Base-by-base conservation (phyloP, 2,113 vertebrate genomes). In the Charadrius vociferus region DNA sequence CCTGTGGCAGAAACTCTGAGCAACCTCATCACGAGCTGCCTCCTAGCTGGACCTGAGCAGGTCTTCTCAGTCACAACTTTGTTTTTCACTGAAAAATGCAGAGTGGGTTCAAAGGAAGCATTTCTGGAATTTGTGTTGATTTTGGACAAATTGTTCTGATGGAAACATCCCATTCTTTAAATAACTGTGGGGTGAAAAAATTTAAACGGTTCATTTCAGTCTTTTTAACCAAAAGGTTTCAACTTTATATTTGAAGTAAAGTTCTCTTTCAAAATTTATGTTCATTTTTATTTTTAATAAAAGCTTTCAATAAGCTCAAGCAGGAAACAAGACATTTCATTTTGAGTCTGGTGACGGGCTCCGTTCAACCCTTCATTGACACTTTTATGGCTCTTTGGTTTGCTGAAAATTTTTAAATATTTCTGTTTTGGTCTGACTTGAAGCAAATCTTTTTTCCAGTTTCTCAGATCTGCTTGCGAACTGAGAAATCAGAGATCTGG, bases 381-480 rank as follows among this genome's bases (percentile, higher is more conserved):
- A 34, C 61, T 86, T 80, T 70, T 74, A 83, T 7, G 39, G 45
- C n/a, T 50, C 36, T 61, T 70, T 24, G 79, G 47, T 70, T 91
- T 80, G 78, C 83, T 88, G 74, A 68, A 50, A 52, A 67, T 34
- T 36, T 45, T 67, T 9, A 22, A 71, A 62, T 62, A 37, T 88
- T 73, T 73, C 84, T 89, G 71, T 14, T 74, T 79, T 19, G 37
- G 27, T 70, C 72, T 79, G 78, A 74, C 67, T 78, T 24, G 43
- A 53, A 74, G 55, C 55, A 86, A 86, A 92, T 74, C 66, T 86
- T 71, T 94, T 88, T 81, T 79, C 85, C 94, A 86, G 55, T 43
- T 62, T 58, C 59, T 63, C 71, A 66, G 68, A 63, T 67, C 34
- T 81, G 63, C 43, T 68, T 75, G 56, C 0, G 24, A 75, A 23